These are phyloP conservation scores for Paralvinella palmiformis DNA, from an alignment of 1,140 invertebrate species.

Conservation along the genomic window DNA sequence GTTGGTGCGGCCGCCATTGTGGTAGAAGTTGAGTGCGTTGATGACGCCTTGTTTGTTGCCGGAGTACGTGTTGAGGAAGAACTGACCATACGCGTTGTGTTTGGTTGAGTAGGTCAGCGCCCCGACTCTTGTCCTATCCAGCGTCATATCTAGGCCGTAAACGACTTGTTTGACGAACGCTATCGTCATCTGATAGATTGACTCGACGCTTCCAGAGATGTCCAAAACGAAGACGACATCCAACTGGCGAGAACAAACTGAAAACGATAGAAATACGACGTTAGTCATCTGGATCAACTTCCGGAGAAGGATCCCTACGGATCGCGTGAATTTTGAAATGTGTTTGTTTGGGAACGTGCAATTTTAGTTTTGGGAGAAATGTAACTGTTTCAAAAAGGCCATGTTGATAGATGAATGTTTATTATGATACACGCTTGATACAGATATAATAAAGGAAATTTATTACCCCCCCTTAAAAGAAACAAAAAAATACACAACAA, in stretches of 20 bases:
- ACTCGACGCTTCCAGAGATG: slow-evolving; percentile 20
- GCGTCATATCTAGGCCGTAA: slow-evolving; percentile 7
- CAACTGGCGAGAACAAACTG: neutral
- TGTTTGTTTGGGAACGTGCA: no score
- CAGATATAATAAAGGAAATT: no score
- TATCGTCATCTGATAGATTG: neutral
- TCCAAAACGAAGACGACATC: slow-evolving; percentile 25
- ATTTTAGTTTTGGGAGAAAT: no score
- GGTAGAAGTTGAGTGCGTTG: slow-evolving; percentile 7
- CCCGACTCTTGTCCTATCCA: neutral
- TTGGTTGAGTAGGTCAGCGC: neutral
- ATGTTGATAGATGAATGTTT: no score
- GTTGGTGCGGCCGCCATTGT: slow-evolving; percentile 29
- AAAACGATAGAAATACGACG: no score
- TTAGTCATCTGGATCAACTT: no score
- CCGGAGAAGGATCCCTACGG: no score
- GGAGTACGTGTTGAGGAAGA: slow-evolving; percentile 15
- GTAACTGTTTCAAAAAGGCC: no score
- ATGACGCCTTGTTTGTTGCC: neutral
- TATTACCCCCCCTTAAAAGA: no score
- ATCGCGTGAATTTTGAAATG: no score
- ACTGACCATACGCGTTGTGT: slow-evolving; percentile 11
- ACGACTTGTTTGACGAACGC: neutral
- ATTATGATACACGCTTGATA: no score
- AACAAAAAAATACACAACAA: no score